Evolutionary conservation across 2,888 invertebrate genomes (phyloP).

Genomic region (Hirtodrosophila duncani): DNA sequence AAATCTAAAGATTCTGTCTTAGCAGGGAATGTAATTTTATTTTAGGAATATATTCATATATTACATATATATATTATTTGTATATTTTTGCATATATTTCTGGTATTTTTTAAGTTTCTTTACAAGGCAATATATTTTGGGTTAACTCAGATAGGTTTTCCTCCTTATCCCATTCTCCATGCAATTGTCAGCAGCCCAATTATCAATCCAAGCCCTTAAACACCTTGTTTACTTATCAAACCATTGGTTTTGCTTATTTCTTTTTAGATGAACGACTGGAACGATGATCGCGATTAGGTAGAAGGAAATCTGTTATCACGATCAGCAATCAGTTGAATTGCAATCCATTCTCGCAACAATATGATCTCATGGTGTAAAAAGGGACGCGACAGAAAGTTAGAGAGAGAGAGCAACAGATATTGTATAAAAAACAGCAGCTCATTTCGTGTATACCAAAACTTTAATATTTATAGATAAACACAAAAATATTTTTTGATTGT

Average conservation of each 20-base stretch:
- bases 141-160: too few species aligned
- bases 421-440: slow-evolving; percentile 5
- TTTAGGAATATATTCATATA: too few species aligned
- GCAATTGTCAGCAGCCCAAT: too few species aligned
- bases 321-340: slow-evolving; percentile 29
- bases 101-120: too few species aligned
- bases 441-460: slow-evolving; percentile 35
- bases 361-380: slow-evolving; percentile 68
- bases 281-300: slow-evolving; percentile 48
- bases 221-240: not conserved
- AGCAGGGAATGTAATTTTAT: too few species aligned
- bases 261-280: slow-evolving; percentile 63
- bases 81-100: too few species aligned
- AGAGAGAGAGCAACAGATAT: not conserved
- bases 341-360: slow-evolving; percentile 69
- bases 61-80: too few species aligned
- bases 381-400: slow-evolving; percentile 8
- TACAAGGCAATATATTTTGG: too few species aligned
- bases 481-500: slow-evolving; percentile 64
- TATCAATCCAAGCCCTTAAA: too few species aligned
- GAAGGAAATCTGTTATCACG: slow-evolving; percentile 19
- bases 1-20: too few species aligned
- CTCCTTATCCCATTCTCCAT: too few species aligned
- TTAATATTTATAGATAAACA: slow-evolving; percentile 53
- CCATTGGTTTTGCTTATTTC: not conserved